Percentiles rank a stretch among this genome's conserved stretches.
Evolutionary conservation across 2,797 vertebrate species (phyloP).

Genomic region (Amniataba percoides): DNA sequence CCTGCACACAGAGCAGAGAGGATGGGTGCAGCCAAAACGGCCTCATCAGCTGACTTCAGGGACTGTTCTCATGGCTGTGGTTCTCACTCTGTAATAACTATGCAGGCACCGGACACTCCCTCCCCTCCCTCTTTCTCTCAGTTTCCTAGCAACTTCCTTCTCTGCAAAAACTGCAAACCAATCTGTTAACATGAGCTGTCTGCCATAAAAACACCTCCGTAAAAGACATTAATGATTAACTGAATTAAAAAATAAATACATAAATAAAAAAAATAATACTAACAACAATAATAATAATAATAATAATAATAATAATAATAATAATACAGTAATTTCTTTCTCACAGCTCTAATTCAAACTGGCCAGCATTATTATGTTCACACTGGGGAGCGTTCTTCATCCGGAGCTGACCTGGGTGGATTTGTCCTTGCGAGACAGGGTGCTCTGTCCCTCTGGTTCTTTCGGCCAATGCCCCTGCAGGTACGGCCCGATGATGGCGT

Average conservation of each 20-base stretch:
- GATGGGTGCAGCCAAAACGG: conserved; percentile 75
- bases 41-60: conserved; percentile 74
- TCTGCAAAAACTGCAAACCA: conserved; percentile 42
- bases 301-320: too few species aligned
- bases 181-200: conserved; percentile 7
- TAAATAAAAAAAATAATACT: too few species aligned
- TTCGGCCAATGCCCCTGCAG: conserved; percentile 93
- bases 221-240: background rate
- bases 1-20: conserved; percentile 69
- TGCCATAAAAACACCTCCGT: background rate
- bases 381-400: conserved; percentile 7
- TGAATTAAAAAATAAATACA: too few species aligned
- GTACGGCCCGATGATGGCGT: conserved; percentile 91
- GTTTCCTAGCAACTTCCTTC: conserved; percentile 29
- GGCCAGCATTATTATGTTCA: background rate
- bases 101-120: conserved; percentile 58
- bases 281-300: too few species aligned
- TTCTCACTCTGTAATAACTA: conserved; percentile 66
- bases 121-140: conserved; percentile 18
- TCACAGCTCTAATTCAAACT: background rate
- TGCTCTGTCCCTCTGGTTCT: conserved; percentile 82
- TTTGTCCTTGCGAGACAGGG: conserved; percentile 87
- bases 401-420: conserved; percentile 88
- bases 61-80: conserved; percentile 75
- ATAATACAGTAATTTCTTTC: conserved; percentile 18